phyloP scores from a whole-genome alignment of 2,113 vertebrate species.

The Centropristis striata region DNA sequence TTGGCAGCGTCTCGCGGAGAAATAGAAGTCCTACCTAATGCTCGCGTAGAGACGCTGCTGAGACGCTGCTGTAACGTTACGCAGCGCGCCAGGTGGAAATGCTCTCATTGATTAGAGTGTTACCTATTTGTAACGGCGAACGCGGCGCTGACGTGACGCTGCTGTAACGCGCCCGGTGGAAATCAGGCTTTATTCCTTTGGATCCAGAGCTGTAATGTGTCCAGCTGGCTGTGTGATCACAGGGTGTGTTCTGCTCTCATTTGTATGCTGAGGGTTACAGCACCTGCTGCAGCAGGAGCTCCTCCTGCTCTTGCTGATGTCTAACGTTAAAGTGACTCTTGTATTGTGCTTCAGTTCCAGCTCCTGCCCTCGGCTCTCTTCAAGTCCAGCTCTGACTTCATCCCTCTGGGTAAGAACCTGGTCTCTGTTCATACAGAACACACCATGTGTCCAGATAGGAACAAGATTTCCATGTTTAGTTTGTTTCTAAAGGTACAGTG shows the following conservation, averaged over 20 bases:
- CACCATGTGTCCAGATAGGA: background rate
- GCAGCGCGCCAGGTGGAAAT: too few relatives aligned
- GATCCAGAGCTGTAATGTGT: background rate
- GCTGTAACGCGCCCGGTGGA: too few relatives aligned
- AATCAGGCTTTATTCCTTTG: background rate
- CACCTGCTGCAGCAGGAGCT: background rate
- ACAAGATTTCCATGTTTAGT: too few relatives aligned
- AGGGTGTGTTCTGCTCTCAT: background rate
- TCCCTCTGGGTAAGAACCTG: conserved; percentile 92
- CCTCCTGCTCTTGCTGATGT: background rate
- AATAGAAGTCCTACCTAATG: too few relatives aligned
- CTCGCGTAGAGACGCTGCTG: too few relatives aligned
- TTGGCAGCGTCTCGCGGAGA: too few relatives aligned
- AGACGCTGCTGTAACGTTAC: too few relatives aligned
- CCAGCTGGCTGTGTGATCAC: conserved; percentile 1
- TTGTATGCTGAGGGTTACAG: background rate
- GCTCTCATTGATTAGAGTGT: too few relatives aligned
- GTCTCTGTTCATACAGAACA: background rate
- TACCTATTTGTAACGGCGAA: too few relatives aligned
- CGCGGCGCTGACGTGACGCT: too few relatives aligned
- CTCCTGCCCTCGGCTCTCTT: conserved; percentile 97
- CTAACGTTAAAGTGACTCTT: background rate
- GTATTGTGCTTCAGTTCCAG: conserved; percentile 90
- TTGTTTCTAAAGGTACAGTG: too few relatives aligned
- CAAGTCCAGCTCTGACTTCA: conserved; percentile 97